phyloP scores from a whole-genome alignment of 2,113 vertebrate species.

The Notothenia coriiceps region DNA sequence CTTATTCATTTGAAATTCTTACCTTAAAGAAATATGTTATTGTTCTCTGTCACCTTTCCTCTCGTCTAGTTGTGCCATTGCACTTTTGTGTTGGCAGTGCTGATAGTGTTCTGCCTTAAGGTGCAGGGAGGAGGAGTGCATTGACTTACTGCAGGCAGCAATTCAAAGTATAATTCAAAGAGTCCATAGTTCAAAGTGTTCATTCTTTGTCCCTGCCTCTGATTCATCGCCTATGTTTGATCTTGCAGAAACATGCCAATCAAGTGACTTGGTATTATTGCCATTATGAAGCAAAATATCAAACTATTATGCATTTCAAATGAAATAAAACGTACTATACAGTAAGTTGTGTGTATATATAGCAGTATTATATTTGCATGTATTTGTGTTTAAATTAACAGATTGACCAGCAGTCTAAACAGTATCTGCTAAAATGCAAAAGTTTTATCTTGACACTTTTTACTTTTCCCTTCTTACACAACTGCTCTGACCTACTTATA shows the following conservation, averaged over 20 bases:
- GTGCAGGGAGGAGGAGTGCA: background rate
- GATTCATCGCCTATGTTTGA: slow-evolving; percentile 37
- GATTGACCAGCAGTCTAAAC: background rate
- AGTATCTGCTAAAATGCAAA: background rate
- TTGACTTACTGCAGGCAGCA: background rate
- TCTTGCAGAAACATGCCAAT: background rate
- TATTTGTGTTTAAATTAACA: background rate
- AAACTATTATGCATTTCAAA: background rate
- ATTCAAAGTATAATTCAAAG: slow-evolving; percentile 25
- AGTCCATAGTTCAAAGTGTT: slow-evolving; percentile 50
- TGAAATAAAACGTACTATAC: too few species aligned
- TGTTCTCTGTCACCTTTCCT: background rate
- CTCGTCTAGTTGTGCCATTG: background rate
- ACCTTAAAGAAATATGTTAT: background rate
- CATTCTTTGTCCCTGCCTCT: slow-evolving; percentile 10
- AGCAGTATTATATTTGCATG: background rate
- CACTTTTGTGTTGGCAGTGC: background rate
- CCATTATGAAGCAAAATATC: background rate
- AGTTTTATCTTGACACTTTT: background rate
- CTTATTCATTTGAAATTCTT: background rate
- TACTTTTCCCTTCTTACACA: background rate
- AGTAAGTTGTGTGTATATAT: too few species aligned
- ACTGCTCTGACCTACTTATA: background rate
- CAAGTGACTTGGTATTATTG: background rate
- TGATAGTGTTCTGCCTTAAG: slow-evolving; percentile 17